Base-by-base conservation (phyloP, 35 echinoderm and acorn worm genomes). In the Apostichopus californicus region DNA sequence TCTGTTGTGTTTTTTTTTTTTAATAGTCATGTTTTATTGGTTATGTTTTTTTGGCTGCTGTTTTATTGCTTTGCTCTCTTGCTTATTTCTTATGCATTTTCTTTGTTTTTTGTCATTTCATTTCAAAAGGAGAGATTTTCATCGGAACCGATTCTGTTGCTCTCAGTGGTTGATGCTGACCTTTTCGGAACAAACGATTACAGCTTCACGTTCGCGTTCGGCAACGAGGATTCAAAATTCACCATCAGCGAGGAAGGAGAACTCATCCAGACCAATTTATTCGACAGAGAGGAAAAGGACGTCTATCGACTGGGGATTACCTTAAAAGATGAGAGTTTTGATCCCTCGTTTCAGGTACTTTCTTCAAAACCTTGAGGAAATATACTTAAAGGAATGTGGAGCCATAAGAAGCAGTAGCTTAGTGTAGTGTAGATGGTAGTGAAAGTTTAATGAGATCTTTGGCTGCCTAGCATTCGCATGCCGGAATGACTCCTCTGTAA, bases 241-340 rank as follows among this genome's bases (percentile, higher is more conserved):
- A 54, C 90, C 14, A 95, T 98, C 78, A 91, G 93, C 58, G 87
- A 81, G 15, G 88, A 90, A 9, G 95, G 95, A 17, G 93, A 96
- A 80, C 94, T 96, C 81, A 96, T 90, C 8, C 81, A 89, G 64
- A 94, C 95, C 56, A 87, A 54, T 34, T 86, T 90, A 14, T 59
- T 96, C 56, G 95, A 96, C 81, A 91, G 95, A 26, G 95, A 96
- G 75, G 15, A 15, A 11, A 90, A 90, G 46, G 95, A 71, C 0
- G 60, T 73, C 22, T 96, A 96, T 75, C 72, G 88, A 22, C 95
- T 96, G 14, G 80, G 77, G 22, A 78, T 96, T 58, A 18, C 78
- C 56, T 34, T 96, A 15, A 92, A 17, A 52, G 95, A 96, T n/a
- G 15, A 18, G 5, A 75, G 71, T 8, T 75, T 75, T 75, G n/a